phyloP scores from a whole-genome alignment of 1,140 invertebrate genomes.

The Magallana gigas region DNA sequence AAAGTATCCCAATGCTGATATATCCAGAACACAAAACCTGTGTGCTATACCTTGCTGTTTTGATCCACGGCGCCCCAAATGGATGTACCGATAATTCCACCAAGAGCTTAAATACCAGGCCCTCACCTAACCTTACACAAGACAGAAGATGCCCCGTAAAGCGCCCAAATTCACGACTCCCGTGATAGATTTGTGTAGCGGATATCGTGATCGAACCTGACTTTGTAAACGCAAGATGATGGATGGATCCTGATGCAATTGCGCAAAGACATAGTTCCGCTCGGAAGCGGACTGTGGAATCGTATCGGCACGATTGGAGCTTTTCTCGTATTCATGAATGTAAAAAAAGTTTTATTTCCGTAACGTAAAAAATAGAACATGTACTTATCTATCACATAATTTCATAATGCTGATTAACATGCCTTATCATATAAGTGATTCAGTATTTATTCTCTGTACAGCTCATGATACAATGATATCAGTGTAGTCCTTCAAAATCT shows the following conservation, averaged over 20 bases:
- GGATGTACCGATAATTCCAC: background rate
- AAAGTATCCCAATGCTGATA: background rate
- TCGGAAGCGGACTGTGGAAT: background rate
- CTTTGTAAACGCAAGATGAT: constrained; percentile 31
- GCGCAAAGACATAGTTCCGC: background rate
- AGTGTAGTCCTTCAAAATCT: no score
- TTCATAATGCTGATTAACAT: no score
- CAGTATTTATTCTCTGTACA: no score
- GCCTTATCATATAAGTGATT: no score
- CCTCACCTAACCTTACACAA: constrained; percentile 15
- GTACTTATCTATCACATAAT: no score
- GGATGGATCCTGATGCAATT: background rate
- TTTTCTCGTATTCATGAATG: no score
- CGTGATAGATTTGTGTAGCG: background rate
- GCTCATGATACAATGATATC: no score
- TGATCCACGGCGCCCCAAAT: constrained; percentile 22
- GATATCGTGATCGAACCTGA: constrained; percentile 1
- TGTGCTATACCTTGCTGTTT: background rate
- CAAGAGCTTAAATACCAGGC: constrained; percentile 26
- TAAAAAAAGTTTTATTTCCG: no score
- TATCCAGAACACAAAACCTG: background rate
- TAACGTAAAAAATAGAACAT: no score
- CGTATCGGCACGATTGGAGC: no score
- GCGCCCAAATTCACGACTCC: background rate
- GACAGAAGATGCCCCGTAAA: background rate